Evolutionary conservation across 2,888 invertebrate genomes (phyloP).

Genomic region (Euplexia lucipara): DNA sequence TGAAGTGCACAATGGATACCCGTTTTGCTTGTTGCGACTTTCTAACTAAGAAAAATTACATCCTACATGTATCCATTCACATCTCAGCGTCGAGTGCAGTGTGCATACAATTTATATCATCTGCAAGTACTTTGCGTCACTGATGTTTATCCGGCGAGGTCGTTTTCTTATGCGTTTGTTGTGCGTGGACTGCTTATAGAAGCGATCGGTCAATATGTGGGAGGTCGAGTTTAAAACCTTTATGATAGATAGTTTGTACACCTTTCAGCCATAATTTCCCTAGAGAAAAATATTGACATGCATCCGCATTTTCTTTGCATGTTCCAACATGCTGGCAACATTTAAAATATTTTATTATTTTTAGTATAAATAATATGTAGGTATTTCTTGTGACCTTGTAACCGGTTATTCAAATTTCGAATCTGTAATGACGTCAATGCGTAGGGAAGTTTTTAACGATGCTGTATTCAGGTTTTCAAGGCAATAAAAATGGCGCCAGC

Average conservation of each 20-base stretch:
- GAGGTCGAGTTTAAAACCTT: constrained; percentile 38
- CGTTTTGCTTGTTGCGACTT: constrained; percentile 64
- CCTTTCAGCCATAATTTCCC: constrained; percentile 45
- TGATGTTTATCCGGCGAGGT: constrained; percentile 66
- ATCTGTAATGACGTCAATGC: constrained; percentile 49
- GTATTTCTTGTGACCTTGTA: constrained; percentile 26
- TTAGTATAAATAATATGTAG: constrained; percentile 4
- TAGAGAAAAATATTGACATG: constrained; percentile 26
- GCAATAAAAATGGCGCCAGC: constrained; percentile 20
- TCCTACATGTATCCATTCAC: constrained; percentile 52
- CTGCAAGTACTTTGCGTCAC: constrained; percentile 70
- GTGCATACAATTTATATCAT: constrained; percentile 69
- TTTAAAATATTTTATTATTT: constrained; percentile 15
- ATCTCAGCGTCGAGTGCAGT: constrained; percentile 53
- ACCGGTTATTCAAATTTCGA: constrained; percentile 50
- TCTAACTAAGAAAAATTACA: constrained; percentile 58
- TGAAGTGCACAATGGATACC: constrained; percentile 42
- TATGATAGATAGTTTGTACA: constrained; percentile 12
- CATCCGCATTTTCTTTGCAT: constrained; percentile 29
- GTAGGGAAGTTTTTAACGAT: constrained; percentile 28
- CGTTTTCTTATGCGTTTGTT: constrained; percentile 61
- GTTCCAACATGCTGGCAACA: constrained; percentile 2
- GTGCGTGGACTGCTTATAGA: constrained; percentile 60
- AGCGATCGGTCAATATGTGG: constrained; percentile 46
- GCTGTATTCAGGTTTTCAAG: constrained; percentile 42